Evolutionary conservation across 2,113 vertebrate genomes (phyloP), one percentile per base, ranked within the genome.

Genomic region (Probosciger aterrimus): DNA sequence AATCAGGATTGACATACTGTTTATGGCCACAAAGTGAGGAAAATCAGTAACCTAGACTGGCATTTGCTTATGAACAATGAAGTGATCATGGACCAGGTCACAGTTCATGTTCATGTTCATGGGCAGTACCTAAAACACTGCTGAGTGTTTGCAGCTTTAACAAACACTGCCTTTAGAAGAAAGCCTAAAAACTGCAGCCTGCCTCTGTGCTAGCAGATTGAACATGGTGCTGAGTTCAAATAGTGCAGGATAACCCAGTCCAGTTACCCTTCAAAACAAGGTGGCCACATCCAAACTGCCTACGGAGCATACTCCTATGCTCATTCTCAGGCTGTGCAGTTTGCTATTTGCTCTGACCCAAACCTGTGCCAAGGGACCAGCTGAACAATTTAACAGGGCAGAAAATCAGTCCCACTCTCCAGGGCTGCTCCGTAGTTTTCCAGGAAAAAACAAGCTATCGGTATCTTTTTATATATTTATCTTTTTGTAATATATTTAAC

Each of bases 241-340:
- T 55, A 44, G 14, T 3, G 2, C 2, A 4, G 19, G 13, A 64
- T 37, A 84, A 53, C 2, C n/a, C 57, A 3, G 14, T 17, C 8
- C 44, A 28, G 9, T 23, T 23, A 9, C 12, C 28, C 30, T 41
- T n/a, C 23, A 7, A 27, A 85, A 59, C 39, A 18, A 39, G 31
- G 22, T 11, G 28, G 22, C 31, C 35, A 9, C 65, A 19, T 65
- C 14, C 82, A 59, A 11, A 46, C 0, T 43, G 33, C 62, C 37
- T 20, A 0, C 0, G 0, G n/a, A 7, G 30, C 30, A 10, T 2
- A 7, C 3, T 28, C 10, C 18, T 10, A 0, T 7, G 31, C 6
- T 47, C 2, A 8, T 53, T 49, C 59, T 64, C 75, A 10, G 2
- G 11, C 22, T 12, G 11, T 18, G n/a, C 31, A 11, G 4, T 23